Evolutionary conservation across 2,797 vertebrate species (phyloP).

Genomic region (Tiaroga cobitis): DNA sequence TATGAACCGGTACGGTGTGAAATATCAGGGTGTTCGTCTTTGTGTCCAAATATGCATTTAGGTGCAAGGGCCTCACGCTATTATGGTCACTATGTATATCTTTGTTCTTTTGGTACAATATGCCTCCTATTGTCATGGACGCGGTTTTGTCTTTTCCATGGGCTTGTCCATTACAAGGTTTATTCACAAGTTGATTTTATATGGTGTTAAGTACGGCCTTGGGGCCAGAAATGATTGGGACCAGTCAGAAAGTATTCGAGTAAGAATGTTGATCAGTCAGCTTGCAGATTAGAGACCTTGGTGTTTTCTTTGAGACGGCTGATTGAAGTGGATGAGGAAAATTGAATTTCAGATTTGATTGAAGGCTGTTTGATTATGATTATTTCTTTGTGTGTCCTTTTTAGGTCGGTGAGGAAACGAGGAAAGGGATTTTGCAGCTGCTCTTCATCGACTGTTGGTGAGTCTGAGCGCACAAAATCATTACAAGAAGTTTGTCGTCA

Average conservation of each 20-base stretch:
- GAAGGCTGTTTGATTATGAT: constrained; percentile 64
- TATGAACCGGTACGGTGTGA: neutral
- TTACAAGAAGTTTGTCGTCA: constrained; percentile 27
- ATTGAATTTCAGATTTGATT: constrained; percentile 49
- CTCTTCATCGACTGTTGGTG: constrained; percentile 68
- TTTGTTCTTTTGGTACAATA: constrained; percentile 15
- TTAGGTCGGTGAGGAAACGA: constrained; percentile 73
- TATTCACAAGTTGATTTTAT: constrained; percentile 55
- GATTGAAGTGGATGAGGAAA: constrained; percentile 58
- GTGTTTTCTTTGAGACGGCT: constrained; percentile 56
- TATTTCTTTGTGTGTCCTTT: constrained; percentile 68
- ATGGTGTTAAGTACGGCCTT: constrained; percentile 65
- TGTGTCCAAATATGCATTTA: neutral
- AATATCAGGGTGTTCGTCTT: neutral
- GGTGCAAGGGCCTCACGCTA: neutral
- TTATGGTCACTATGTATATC: neutral
- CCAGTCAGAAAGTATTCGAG: constrained; percentile 67
- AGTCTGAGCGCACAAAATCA: constrained; percentile 62
- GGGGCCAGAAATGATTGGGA: constrained; percentile 67
- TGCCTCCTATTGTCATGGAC: constrained; percentile 21
- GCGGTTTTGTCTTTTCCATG: constrained; percentile 29
- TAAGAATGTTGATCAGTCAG: constrained; percentile 65
- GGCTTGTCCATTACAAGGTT: constrained; percentile 35
- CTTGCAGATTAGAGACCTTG: constrained; percentile 56
- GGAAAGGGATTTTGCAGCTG: constrained; percentile 48